Evolutionary conservation across 2,797 vertebrate genomes (phyloP).

Genomic region (Adrianichthys oophorus): DNA sequence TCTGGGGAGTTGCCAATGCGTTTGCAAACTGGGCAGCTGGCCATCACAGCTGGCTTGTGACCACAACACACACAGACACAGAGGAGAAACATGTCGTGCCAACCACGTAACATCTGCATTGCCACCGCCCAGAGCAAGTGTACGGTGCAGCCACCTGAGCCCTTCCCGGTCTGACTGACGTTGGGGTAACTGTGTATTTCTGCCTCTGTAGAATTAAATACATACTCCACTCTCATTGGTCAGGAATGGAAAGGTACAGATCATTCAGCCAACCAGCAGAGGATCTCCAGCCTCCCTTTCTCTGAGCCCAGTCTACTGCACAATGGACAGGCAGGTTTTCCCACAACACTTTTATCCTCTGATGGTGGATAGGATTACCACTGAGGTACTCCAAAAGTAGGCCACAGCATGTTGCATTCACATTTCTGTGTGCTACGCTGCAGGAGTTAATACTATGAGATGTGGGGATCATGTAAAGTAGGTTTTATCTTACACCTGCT

Average conservation of each 20-base stretch:
- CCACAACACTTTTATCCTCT: constrained; percentile 62
- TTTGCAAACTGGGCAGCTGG: constrained; percentile 67
- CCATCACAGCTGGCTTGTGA: constrained; percentile 69
- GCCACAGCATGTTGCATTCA: constrained; percentile 52
- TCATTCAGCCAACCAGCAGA: constrained; percentile 34
- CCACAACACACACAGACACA: constrained; percentile 14
- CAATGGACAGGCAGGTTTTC: constrained; percentile 57
- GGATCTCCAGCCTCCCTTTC: constrained; percentile 29
- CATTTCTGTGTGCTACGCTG: constrained; percentile 23
- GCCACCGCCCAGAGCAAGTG: constrained; percentile 55
- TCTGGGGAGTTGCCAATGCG: constrained; percentile 66
- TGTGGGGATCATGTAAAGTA: constrained; percentile 28
- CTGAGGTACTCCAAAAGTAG: constrained; percentile 62
- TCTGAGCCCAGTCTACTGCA: constrained; percentile 15
- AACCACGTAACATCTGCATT: constrained; percentile 71
- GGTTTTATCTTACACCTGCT: constrained; percentile 41
- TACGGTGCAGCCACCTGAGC: constrained; percentile 58
- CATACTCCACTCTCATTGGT: constrained; percentile 25
- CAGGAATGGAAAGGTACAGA: constrained; percentile 37
- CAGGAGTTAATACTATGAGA: constrained; percentile 29
- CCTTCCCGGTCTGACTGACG: constrained; percentile 5
- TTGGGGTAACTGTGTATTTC: constrained; percentile 14
- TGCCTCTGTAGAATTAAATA: constrained; percentile 21
- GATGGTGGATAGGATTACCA: constrained; percentile 63
- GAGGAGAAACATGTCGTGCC: constrained; percentile 14